Evolutionary conservation across 2,113 vertebrate species (phyloP).

Genomic region (Cheirogaleus medius): DNA sequence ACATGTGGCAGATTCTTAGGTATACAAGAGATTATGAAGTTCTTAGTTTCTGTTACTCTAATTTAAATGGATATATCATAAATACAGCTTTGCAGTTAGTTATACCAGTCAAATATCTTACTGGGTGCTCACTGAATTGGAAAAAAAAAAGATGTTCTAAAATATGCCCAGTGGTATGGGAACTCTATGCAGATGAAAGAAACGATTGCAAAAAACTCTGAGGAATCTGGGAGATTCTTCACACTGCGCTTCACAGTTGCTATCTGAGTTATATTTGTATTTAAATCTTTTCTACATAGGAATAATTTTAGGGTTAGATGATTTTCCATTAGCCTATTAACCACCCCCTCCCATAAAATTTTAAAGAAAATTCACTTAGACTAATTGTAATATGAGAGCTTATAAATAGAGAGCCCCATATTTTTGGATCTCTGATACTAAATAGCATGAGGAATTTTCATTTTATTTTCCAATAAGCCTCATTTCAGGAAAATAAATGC

Average conservation of each 20-base stretch:
- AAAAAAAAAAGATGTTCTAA: neutral
- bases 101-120: neutral
- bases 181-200: neutral
- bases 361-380: neutral
- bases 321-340: neutral
- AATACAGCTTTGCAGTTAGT: constrained; percentile 21
- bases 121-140: neutral
- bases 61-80: constrained; percentile 24
- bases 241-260: neutral
- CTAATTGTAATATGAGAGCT: neutral
- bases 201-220: neutral
- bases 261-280: neutral
- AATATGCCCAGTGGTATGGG: neutral
- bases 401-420: neutral
- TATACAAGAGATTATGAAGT: neutral
- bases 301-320: neutral
- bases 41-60: neutral
- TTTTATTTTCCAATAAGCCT: constrained; percentile 25
- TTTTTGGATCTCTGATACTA: neutral
- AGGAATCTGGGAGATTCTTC: neutral
- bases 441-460: neutral
- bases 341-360: neutral
- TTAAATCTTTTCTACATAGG: neutral
- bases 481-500: neutral
- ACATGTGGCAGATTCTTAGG: neutral